These are phyloP conservation scores for Naja naja DNA, from an alignment of 2,113 vertebrate genomes.

Conservation along the genomic window DNA sequence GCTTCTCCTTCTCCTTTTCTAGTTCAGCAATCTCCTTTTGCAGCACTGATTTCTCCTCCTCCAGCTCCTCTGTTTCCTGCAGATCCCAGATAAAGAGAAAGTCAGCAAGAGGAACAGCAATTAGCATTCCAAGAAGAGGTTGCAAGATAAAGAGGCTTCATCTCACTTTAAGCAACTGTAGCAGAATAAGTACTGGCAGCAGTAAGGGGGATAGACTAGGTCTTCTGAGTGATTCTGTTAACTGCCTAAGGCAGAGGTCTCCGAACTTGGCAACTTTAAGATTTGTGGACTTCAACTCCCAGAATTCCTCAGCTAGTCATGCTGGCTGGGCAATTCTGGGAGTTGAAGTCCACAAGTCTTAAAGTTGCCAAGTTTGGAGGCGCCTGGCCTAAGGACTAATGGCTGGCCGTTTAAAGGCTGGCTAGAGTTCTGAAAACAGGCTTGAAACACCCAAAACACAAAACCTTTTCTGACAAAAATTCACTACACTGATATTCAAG, in stretches of 20 bases:
- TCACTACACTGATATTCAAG: background rate
- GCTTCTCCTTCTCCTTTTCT: conserved; percentile 98
- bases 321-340: too few species aligned
- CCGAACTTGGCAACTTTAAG: too few species aligned
- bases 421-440: background rate
- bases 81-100: conserved; percentile 20
- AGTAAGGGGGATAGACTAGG: background rate
- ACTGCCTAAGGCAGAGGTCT: background rate
- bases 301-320: too few species aligned
- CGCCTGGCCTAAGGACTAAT: background rate
- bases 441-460: background rate
- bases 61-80: conserved; percentile 97
- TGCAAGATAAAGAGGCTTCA: background rate
- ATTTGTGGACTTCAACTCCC: too few species aligned
- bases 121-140: background rate
- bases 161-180: background rate
- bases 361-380: too few species aligned
- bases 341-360: too few species aligned
- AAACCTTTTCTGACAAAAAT: background rate
- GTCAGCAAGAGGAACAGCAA: conserved; percentile 7
- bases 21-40: conserved; percentile 95
- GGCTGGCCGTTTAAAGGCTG: background rate
- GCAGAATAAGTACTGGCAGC: background rate
- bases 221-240: background rate
- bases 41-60: conserved; percentile 93